phyloP scores from a whole-genome alignment of 2,797 vertebrate genomes.

The Jordanella pulchra region DNA sequence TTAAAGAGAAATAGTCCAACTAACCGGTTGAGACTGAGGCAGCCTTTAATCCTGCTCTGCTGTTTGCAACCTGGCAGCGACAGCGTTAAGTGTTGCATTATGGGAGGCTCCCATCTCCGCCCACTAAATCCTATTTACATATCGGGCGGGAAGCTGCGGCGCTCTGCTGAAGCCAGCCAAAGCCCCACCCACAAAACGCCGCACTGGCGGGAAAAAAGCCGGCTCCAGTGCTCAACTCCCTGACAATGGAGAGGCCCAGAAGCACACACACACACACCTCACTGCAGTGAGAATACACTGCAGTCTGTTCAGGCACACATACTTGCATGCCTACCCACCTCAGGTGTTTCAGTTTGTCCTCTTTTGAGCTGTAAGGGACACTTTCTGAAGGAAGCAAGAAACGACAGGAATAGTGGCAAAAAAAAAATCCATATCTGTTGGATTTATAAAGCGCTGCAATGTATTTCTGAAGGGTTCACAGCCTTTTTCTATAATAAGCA shows the following conservation, averaged over 20 bases:
- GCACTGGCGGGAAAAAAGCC: constrained; percentile 81
- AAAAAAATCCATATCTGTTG: constrained; percentile 5
- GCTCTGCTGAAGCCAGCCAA: constrained; percentile 57
- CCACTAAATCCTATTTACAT: constrained; percentile 54
- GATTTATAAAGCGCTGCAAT: constrained; percentile 29
- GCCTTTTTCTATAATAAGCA: constrained; percentile 59
- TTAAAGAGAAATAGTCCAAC: too few relatives aligned
- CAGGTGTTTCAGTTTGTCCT: constrained; percentile 4
- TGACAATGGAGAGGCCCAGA: constrained; percentile 52
- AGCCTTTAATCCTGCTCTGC: neutral
- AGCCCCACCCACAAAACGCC: constrained; percentile 71
- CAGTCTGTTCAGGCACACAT: constrained; percentile 18
- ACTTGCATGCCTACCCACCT: constrained; percentile 6
- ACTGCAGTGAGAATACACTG: constrained; percentile 36
- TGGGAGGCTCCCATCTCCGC: constrained; percentile 43
- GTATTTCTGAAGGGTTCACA: constrained; percentile 36
- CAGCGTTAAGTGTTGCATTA: constrained; percentile 65
- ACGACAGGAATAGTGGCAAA: neutral
- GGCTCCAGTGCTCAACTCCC: constrained; percentile 50
- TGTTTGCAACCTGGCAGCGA: constrained; percentile 34
- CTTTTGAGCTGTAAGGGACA: constrained; percentile 29
- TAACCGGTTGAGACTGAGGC: neutral
- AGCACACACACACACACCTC: constrained; percentile 23
- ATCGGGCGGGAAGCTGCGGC: constrained; percentile 68
- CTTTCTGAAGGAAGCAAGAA: constrained; percentile 34